Conservation (phyloP, 92 coral and sea anemone species). For the Pocillopora meandrina region DNA sequence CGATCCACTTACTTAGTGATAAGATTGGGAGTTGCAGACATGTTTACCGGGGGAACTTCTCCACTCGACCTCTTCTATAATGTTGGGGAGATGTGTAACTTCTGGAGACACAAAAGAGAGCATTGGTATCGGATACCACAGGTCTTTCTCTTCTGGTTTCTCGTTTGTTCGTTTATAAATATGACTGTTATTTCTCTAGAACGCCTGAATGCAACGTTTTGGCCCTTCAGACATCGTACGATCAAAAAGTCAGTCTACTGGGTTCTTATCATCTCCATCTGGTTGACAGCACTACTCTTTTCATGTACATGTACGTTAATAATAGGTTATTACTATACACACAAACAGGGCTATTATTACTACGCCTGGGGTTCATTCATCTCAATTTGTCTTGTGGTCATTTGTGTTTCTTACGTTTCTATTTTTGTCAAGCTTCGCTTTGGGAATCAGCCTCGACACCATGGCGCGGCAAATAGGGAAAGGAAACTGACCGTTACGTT, state of each 20-base stretch:
- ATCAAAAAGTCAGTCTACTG: neutral
- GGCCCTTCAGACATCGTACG: neutral
- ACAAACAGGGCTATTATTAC: neutral
- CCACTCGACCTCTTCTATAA: neutral
- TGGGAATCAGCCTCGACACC: neutral
- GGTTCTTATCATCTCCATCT: neutral
- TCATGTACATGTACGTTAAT: neutral
- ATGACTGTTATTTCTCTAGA: slow-evolving; percentile 4
- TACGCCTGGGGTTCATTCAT: neutral
- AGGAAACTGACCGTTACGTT: neutral
- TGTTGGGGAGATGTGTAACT: neutral
- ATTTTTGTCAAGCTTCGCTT: neutral
- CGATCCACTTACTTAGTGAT: neutral
- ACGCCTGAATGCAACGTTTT: neutral
- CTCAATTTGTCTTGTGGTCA: neutral
- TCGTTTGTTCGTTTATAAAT: neutral
- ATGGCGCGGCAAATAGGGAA: neutral
- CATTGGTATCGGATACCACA: too few relatives aligned
- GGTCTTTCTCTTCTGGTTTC: neutral
- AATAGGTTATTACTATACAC: neutral
- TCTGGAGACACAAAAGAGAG: neutral
- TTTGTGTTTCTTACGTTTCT: neutral
- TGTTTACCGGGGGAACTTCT: neutral
- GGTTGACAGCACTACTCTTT: neutral
- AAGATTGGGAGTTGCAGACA: neutral